phyloP scores from a whole-genome alignment of 1,140 invertebrate species.

The Protaetia brevitarsis region DNA sequence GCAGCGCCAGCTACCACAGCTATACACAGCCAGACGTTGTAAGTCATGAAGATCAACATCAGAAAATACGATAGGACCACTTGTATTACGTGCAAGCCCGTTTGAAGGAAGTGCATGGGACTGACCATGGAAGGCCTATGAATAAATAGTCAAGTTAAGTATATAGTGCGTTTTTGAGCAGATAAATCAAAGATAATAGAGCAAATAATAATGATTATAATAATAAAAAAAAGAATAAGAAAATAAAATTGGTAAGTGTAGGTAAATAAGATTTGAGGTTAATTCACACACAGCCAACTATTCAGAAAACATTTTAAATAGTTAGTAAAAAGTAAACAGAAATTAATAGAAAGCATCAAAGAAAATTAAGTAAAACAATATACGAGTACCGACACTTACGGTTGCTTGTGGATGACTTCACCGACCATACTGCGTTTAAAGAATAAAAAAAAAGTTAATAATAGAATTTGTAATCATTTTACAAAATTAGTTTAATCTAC shows the following conservation, averaged over 20 bases:
- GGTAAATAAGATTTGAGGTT: neutral
- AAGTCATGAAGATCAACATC: conserved; percentile 99
- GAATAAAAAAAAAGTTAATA: conserved; percentile 23
- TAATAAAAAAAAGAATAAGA: neutral
- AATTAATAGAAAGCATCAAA: neutral
- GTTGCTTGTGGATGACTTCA: conserved; percentile 70
- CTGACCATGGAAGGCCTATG: conserved; percentile 77
- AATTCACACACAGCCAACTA: neutral
- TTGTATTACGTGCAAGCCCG: conserved; percentile 84
- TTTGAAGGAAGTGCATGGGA: conserved; percentile 78
- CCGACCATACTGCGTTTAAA: conserved; percentile 57
- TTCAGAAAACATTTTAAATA: no score
- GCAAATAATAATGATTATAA: no score
- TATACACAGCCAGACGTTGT: conserved; percentile 91
- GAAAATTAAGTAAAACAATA: neutral
- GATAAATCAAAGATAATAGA: neutral
- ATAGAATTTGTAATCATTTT: neutral
- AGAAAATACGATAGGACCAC: conserved; percentile 88
- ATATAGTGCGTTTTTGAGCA: neutral
- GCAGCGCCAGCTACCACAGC: conserved; percentile 87
- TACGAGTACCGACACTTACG: conserved; percentile 61
- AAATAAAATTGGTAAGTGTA: neutral
- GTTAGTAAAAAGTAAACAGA: neutral
- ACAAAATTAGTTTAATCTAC: no score
- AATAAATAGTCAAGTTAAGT: conserved; percentile 26